These are phyloP conservation scores for Drosophila seguyi DNA, from an alignment of 1,140 invertebrate genomes.

Conservation along the genomic window DNA sequence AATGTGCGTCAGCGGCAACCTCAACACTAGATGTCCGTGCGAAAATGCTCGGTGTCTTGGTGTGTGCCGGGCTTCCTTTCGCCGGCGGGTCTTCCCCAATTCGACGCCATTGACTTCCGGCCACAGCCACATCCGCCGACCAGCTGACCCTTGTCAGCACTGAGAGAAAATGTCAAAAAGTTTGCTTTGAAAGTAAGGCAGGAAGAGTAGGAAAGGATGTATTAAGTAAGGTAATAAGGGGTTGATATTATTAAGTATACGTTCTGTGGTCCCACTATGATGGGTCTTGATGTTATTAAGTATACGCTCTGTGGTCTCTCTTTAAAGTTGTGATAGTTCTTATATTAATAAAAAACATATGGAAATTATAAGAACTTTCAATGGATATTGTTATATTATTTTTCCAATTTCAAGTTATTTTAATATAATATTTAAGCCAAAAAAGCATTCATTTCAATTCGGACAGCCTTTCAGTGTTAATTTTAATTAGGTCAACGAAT, in stretches of 20 bases:
- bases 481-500: too few relatives aligned
- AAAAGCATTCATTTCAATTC: too few relatives aligned
- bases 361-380: too few relatives aligned
- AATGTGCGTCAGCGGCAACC: conserved; percentile 73
- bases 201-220: background rate
- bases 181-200: background rate
- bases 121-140: conserved; percentile 59
- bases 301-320: too few relatives aligned
- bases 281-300: too few relatives aligned
- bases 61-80: conserved; percentile 29
- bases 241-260: background rate
- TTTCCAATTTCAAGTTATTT: too few relatives aligned
- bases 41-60: conserved; percentile 17
- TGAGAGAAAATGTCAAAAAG: conserved; percentile 5
- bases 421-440: too few relatives aligned
- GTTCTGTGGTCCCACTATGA: too few relatives aligned
- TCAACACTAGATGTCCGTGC: conserved; percentile 58
- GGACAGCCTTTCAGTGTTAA: too few relatives aligned
- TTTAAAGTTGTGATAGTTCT: background rate
- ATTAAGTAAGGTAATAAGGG: background rate
- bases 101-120: conserved; percentile 61
- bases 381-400: too few relatives aligned
- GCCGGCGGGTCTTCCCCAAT: conserved; percentile 45
- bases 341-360: too few relatives aligned
- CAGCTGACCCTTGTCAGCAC: conserved; percentile 55